Base-by-base conservation (phyloP, 37 sponge, comb jelly and placozoan genomes). In the Halisarca cf. caerulea region DNA sequence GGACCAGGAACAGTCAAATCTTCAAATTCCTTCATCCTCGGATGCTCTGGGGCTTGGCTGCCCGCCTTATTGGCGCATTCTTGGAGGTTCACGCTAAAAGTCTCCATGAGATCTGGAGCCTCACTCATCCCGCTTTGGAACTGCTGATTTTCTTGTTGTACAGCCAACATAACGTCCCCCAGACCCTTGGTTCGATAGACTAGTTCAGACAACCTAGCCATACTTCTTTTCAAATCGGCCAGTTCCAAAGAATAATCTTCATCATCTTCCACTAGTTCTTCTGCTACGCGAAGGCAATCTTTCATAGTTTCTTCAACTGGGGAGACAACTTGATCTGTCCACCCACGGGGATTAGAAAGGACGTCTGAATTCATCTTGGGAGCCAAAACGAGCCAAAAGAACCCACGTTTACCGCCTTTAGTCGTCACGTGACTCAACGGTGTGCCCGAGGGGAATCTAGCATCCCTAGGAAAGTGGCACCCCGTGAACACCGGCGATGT, bases 251-350 rank as follows among this genome's bases (percentile, higher is more conserved):
- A n/a, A 14, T 40, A 40, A n/a, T 44, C 77, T 3, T 37, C 73
- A 2, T 37, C 25, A 3, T 74, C 77, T 25, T 74, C 77, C 11
- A 24, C 45, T 1, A 74, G 20, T n/a, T 74, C 77, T 44, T 74
- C 45, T 44, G 77, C 77, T 24, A 74, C 45, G 5, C 23, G 32
- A 40, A 74, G 42, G 24, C 77, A 74, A 24, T 74, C 77, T n/a
- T 74, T 43, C 77, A 74, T 74, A 7, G 44, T 24, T 36, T 74
- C 25, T 24, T 74, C 77, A 37, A 74, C 25, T 1, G 77, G 32
- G n/a, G n/a, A 18, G 21, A 24, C 25, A 18, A 74, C 18, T 33
- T n/a, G 21, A 23, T 38, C 42, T 20, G 42, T 74, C 77, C 77
- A 74, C 7, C 42, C 24, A 25, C 45, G n/a, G 3, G 77, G 77